Base-by-base conservation (phyloP, 1,140 invertebrate genomes). In the Penaeus chinensis region DNA sequence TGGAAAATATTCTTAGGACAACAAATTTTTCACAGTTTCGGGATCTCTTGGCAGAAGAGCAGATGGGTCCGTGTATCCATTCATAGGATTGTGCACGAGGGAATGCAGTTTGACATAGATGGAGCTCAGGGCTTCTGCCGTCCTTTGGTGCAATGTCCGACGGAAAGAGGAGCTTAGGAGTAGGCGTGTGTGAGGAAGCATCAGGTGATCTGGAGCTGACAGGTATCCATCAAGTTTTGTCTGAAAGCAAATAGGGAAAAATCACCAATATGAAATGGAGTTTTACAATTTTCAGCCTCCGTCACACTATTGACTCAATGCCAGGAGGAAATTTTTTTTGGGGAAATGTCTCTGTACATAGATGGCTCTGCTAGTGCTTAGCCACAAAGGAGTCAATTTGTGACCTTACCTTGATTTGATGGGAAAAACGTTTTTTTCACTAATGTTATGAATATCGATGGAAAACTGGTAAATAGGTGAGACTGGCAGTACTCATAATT, bases 101-200 rank as follows among this genome's bases (percentile, higher is more conserved):
- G 95, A 94, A 92, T 97, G 96, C 4, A 99, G 94, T 92, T 98
- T 96, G 89, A 95, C 95, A 92, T 99, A 99, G 90, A 98, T 97
- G 62, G 96, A 95, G 87, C 95, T 94, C 83, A 99, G 95, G 1
- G 98, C 95, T 92, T 97, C 95, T 91, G 96, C 96, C 20, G 97
- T 95, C 88, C 96, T 93, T 91, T 95, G 96, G 90, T 97, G 96
- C 0, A 97, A 94, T 27, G 94, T 93, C 63, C 94, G 94, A 90
- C 97, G 96, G 93, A 96, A 95, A 74, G 94, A 94, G 71, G 94
- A 95, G 91, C 96, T 97, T 87, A 96, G 94, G 11, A 99, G 93
- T 62, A 98, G 94, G 90, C 95, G 95, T 89, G 97, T 95, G 93
- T 99, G 97, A 3, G 96, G 96, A 83, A 99, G 91, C 16, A 96